A percentile compares a stretch with the other conserved stretches of the same genome.
phyloP scores from a whole-genome alignment of 2,797 vertebrate genomes.

The Harpagifer antarcticus region DNA sequence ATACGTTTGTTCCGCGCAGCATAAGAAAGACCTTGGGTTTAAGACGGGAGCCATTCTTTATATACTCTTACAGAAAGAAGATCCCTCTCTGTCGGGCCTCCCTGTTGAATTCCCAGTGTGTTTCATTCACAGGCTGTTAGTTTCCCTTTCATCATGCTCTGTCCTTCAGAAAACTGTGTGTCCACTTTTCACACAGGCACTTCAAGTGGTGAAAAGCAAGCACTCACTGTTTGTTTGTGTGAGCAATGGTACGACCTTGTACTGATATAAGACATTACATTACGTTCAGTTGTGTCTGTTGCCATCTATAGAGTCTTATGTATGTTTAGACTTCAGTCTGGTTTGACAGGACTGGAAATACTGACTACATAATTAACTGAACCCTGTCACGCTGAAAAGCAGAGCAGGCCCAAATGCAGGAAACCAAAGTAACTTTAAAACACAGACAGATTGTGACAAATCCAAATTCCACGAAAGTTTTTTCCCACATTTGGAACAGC shows the following conservation, averaged over 20 bases:
- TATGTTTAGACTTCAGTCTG: background rate
- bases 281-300: background rate
- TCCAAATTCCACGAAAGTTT: too few species aligned
- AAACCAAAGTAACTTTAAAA: too few species aligned
- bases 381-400: too few species aligned
- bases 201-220: slow-evolving; percentile 17
- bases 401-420: too few species aligned
- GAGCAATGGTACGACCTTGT: slow-evolving; percentile 14
- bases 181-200: slow-evolving; percentile 28
- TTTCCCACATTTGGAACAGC: background rate
- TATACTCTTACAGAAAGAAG: slow-evolving; percentile 42
- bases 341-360: background rate
- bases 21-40: slow-evolving; percentile 37
- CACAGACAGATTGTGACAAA: too few species aligned
- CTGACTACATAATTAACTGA: background rate
- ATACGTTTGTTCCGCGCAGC: slow-evolving; percentile 32
- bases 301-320: background rate
- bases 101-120: slow-evolving; percentile 33
- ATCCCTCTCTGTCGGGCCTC: slow-evolving; percentile 27
- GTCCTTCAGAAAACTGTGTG: slow-evolving; percentile 39
- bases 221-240: background rate
- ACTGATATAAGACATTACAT: background rate
- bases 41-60: slow-evolving; percentile 25
- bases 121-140: slow-evolving; percentile 19
- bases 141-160: slow-evolving; percentile 36